Conservation (phyloP, 2,113 vertebrate species). For the Dryoscopus gambensis region DNA sequence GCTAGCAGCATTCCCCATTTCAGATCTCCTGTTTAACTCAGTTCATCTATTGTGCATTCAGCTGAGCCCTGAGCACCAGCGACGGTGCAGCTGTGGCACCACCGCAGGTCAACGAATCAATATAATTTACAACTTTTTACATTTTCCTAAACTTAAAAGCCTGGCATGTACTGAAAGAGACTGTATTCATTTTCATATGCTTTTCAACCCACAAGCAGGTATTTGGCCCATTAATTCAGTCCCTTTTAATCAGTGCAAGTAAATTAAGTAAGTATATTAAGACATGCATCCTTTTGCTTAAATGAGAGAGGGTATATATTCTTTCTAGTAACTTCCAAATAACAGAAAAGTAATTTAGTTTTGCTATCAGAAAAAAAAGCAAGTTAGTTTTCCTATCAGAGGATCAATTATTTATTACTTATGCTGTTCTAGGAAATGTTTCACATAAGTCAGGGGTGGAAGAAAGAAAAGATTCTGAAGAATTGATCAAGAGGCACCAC, state of each 20-base stretch:
- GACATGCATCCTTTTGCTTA: not conserved
- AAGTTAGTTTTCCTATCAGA: not conserved
- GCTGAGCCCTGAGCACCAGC: not conserved
- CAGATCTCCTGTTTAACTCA: not conserved
- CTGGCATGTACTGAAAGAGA: not conserved
- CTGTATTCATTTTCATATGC: not conserved
- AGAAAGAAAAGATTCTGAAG: not conserved
- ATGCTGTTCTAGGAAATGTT: not conserved
- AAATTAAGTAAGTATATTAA: not conserved
- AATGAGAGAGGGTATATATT: not conserved
- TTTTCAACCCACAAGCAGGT: not conserved
- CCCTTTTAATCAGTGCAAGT: not conserved
- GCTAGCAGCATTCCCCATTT: not conserved
- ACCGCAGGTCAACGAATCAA: not conserved
- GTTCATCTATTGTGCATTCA: not conserved
- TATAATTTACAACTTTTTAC: not conserved
- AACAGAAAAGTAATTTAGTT: not conserved
- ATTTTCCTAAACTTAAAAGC: not conserved
- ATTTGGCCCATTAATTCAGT: not conserved
- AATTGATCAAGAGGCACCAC: not conserved
- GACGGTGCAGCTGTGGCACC: not conserved
- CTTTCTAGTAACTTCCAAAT: not conserved
- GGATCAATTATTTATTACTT: not conserved
- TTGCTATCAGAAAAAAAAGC: not conserved
- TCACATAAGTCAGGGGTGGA: not conserved